phyloP scores from a whole-genome alignment of 2,888 invertebrate species.

The Dicyrtomina minuta region DNA sequence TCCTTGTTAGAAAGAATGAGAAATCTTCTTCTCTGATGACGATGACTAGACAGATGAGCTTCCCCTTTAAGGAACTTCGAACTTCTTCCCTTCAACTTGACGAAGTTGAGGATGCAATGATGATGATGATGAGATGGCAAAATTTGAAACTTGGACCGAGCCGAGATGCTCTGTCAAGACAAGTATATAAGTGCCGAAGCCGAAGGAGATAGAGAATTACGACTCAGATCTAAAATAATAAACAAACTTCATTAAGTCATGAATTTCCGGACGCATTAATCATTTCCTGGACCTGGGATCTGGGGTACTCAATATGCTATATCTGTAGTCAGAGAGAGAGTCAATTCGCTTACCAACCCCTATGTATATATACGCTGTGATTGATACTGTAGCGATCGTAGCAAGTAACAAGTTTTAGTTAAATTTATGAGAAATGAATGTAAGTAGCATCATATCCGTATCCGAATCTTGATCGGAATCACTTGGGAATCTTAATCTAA shows the following conservation, averaged over 20 bases:
- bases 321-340: no score
- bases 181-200: not conserved
- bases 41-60: slow-evolving; percentile 12
- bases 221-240: slow-evolving; percentile 26
- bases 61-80: not conserved
- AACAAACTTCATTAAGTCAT: slow-evolving; percentile 9
- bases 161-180: not conserved
- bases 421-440: no score
- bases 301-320: no score
- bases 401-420: no score
- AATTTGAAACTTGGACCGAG: not conserved
- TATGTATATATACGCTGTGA: no score
- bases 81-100: not conserved
- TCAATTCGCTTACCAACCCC: no score
- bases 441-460: no score
- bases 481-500: no score
- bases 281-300: not conserved
- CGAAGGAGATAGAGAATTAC: slow-evolving; percentile 9
- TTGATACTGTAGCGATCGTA: no score
- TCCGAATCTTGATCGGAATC: no score
- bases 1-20: no score
- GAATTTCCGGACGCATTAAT: not conserved
- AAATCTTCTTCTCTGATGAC: not conserved
- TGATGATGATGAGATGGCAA: slow-evolving; percentile 10
- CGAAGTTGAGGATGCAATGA: not conserved